A percentile compares a stretch with the other conserved stretches of the same genome.
Evolutionary conservation across 2,113 vertebrate genomes (phyloP).

Genomic region (Limnothrissa miodon): DNA sequence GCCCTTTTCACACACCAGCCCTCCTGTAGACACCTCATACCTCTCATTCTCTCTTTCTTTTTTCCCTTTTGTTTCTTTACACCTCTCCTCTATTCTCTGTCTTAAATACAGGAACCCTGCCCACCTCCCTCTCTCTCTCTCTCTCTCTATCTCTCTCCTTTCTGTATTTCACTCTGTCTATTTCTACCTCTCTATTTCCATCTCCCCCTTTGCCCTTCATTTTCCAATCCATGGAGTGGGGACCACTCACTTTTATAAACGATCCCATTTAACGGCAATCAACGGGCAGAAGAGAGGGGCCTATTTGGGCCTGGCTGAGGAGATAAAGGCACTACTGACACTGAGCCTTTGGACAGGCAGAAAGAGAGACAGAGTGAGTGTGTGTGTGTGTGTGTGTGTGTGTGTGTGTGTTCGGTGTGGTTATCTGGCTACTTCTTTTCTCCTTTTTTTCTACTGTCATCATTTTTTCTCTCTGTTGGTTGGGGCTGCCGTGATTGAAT

Average conservation of each 20-base stretch:
- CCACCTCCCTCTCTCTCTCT: not conserved
- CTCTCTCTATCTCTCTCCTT: not conserved
- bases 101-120: too few relatives aligned
- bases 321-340: conserved; percentile 22
- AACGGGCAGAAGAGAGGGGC: not conserved
- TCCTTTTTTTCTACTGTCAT: not conserved
- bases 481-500: conserved; percentile 56
- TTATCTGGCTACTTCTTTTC: not conserved
- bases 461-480: not conserved
- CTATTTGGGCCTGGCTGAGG: conserved; percentile 15
- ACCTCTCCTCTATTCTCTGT: not conserved
- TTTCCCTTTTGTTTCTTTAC: not conserved
- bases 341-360: not conserved
- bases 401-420: not conserved
- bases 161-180: not conserved
- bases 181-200: not conserved
- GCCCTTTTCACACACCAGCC: too few relatives aligned
- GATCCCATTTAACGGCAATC: conserved; percentile 2
- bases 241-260: not conserved
- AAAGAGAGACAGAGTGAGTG: not conserved
- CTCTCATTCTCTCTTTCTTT: not conserved
- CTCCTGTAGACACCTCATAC: not conserved
- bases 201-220: not conserved
- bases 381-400: too few relatives aligned
- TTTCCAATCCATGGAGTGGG: not conserved